Base-by-base conservation (phyloP, 2,888 invertebrate species). In the Trissonchulus sp. region DNA sequence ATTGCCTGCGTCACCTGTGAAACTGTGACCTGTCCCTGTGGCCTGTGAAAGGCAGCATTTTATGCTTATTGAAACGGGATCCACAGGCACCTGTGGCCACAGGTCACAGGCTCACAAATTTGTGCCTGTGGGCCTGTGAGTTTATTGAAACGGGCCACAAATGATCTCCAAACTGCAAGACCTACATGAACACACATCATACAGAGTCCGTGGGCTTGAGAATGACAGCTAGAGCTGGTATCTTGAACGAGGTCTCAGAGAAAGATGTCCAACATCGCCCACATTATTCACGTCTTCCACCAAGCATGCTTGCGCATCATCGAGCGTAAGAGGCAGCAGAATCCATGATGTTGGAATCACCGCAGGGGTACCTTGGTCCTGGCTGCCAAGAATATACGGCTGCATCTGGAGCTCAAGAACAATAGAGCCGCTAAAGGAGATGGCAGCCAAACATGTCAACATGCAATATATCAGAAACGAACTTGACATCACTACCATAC, bases 161-260 rank as follows among this genome's bases (percentile, higher is more conserved):
- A 18, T 60, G 31, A 65, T 65, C 15, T 30, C 15, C 8, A 65
- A 65, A 65, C 65, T 65, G n/a, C 15, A 65, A n/a, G 65, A 65
- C 34, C n/a, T 65, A 65, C 65, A 65, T n/a, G 65, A 65, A n/a
- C 3, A 15, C 34, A 65, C 65, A 15, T 65, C 65, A 34, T 65
- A 65, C 31, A 18, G n/a, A 18, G 65, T 65, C 8, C 15, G 15
- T n/a, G 65, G 65, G 15, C 65, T 30, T n/a, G 18, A 65, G n/a
- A 30, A 30, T n/a, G 31, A 8, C 15, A 65, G 65, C 65, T 18
- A 8, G 15, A 8, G 65, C 18, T 65, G 65, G 65, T 65, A 65
- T 34, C 65, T 8, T 8, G 65, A 65, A 65, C 8, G 65, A 18
- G 65, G 65, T 8, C 31, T 65, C 15, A 8, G n/a, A 65, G 65